Evolutionary conservation across 1,140 invertebrate genomes (phyloP).

Genomic region (Trichonephila clavata): DNA sequence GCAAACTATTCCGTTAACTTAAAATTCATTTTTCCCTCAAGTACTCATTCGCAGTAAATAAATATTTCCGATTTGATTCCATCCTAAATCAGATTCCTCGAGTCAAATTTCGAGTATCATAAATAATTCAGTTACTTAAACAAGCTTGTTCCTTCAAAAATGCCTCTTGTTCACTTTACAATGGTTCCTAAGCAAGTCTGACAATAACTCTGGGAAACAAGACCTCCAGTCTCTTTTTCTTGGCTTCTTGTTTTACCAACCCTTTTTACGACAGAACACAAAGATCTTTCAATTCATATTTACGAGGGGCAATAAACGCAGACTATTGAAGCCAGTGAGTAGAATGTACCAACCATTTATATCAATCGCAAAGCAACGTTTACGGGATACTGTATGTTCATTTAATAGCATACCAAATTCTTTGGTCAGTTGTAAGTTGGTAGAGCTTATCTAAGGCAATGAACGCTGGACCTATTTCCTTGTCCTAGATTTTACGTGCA

Average conservation of each 20-base stretch:
- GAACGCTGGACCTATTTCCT: not conserved
- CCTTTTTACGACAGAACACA: slow-evolving; percentile 52
- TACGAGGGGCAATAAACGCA: slow-evolving; percentile 26
- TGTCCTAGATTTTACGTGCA: not conserved
- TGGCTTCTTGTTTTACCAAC: not conserved
- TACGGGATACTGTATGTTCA: not conserved
- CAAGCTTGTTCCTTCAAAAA: too few species aligned
- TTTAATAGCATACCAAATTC: not conserved
- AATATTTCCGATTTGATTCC: too few species aligned
- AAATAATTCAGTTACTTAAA: too few species aligned
- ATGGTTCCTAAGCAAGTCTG: not conserved
- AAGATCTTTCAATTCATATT: slow-evolving; percentile 65
- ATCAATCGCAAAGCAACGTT: slow-evolving; percentile 34
- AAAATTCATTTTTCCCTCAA: too few species aligned
- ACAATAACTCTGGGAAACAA: not conserved
- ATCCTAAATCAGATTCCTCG: too few species aligned
- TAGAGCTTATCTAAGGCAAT: not conserved
- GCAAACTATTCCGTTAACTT: too few species aligned
- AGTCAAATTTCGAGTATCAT: too few species aligned
- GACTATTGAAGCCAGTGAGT: not conserved
- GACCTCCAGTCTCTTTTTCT: not conserved
- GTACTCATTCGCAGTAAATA: too few species aligned
- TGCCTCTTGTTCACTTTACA: not conserved
- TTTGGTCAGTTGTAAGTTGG: not conserved
- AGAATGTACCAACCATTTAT: not conserved